A percentile compares a stretch with the other conserved stretches of the same genome.
Conservation (phyloP, 2,113 vertebrate species). For the Sander vitreus region DNA sequence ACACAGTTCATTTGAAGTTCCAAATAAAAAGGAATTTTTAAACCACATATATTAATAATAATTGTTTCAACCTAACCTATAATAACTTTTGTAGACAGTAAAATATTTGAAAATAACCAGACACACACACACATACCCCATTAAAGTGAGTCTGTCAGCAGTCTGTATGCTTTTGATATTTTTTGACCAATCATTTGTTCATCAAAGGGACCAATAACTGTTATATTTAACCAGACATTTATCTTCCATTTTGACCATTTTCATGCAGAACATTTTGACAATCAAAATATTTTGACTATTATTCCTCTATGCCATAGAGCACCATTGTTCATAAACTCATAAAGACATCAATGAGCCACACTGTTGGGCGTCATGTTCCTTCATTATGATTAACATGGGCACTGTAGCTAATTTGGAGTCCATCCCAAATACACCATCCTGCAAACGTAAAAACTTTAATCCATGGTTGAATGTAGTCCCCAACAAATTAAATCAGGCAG, state of each 20-base stretch:
- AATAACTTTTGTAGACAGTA: background rate
- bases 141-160: too few species aligned
- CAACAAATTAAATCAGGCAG: background rate
- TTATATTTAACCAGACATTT: background rate
- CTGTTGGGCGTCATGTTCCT: background rate
- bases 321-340: too few species aligned
- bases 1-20: background rate
- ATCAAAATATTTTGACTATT: background rate
- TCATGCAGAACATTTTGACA: background rate
- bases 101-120: background rate
- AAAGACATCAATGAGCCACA: background rate
- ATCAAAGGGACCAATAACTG: background rate
- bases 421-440: background rate
- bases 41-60: background rate
- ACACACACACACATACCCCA: background rate
- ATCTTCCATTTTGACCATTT: background rate
- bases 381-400: background rate
- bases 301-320: too few species aligned
- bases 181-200: background rate
- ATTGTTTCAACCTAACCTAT: background rate
- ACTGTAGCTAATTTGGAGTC: background rate
- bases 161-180: too few species aligned
- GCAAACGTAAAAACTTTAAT: background rate
- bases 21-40: background rate
- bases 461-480: background rate